Conservation (phyloP, 2,797 vertebrate genomes). For the Sebastes cheni region DNA sequence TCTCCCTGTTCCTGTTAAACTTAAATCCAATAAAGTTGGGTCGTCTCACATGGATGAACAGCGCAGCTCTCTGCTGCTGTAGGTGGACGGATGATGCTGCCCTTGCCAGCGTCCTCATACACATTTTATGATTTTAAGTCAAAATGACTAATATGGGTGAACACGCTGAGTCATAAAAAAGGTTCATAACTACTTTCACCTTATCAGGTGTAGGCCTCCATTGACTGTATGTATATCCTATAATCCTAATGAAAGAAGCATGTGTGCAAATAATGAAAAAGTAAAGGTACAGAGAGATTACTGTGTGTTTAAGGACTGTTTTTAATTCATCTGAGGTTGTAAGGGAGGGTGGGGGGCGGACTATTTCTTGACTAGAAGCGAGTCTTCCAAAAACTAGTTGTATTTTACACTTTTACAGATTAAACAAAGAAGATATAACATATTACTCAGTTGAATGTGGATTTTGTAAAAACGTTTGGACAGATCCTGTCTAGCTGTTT, state of each 20-base stretch:
- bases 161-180: not conserved
- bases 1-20: constrained; percentile 36
- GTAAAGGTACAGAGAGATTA: not conserved
- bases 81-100: constrained; percentile 31
- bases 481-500: not conserved
- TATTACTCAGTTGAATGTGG: not conserved
- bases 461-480: not conserved
- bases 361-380: not conserved
- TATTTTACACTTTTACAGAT: not conserved
- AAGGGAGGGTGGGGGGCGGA: accelerated
- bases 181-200: not conserved
- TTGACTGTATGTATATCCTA: not conserved
- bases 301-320: not conserved
- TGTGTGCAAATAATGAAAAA: not conserved
- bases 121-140: constrained; percentile 53
- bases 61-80: constrained; percentile 29
- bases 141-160: constrained; percentile 32
- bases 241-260: constrained; percentile 11
- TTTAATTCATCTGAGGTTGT: not conserved
- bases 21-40: constrained; percentile 48
- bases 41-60: constrained; percentile 61
- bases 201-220: not conserved
- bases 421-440: not conserved
- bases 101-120: constrained; percentile 27
- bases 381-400: not conserved